Evolutionary conservation across 1,140 invertebrate genomes (phyloP), one percentile per base, ranked within the genome.

Genomic region (Diplogasteroides magnus): DNA sequence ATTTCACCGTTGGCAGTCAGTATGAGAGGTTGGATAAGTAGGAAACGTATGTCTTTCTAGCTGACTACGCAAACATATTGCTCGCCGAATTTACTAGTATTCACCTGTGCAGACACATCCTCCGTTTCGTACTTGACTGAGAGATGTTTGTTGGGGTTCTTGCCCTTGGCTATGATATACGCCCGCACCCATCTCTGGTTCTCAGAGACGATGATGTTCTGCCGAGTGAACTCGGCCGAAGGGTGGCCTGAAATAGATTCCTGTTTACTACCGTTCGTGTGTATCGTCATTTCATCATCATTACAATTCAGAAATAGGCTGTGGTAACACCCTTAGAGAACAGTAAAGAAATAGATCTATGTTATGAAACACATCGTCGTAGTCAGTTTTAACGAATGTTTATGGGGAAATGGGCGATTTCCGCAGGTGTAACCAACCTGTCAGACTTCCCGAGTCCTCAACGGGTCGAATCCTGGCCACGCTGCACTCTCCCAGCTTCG

Each of bases 51-150:
- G n/a, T n/a, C n/a, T n/a, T n/a, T n/a, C n/a, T n/a, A n/a, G n/a
- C n/a, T n/a, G n/a, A n/a, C n/a, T n/a, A n/a, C n/a, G n/a, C n/a
- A n/a, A n/a, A n/a, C n/a, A n/a, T n/a, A n/a, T n/a, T n/a, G n/a
- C n/a, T n/a, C n/a, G n/a, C n/a, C n/a, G n/a, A 48, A 48, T 11
- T 48, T 11, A 48, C 6, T 48, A 48, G 19, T 11, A 31, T 26
- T 58, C 19, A 31, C 57, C 32, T 71, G 68, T 23, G 69, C 69
- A 2, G 69, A 67, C 31, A 66, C 69, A 56, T 71, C 69, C 57
- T 71, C 31, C 14, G 69, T 71, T 58, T 71, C 69, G 26, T 67
- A 71, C 6, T 31, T n/a, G 29, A 71, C 37, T 31, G n/a, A 23
- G 13, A 57, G 26, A 1, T 23, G 27, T n/a, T 59, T 32, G 13